These are phyloP conservation scores for Smittia aterrima DNA, from an alignment of 2,888 invertebrate genomes.

Conservation along the genomic window DNA sequence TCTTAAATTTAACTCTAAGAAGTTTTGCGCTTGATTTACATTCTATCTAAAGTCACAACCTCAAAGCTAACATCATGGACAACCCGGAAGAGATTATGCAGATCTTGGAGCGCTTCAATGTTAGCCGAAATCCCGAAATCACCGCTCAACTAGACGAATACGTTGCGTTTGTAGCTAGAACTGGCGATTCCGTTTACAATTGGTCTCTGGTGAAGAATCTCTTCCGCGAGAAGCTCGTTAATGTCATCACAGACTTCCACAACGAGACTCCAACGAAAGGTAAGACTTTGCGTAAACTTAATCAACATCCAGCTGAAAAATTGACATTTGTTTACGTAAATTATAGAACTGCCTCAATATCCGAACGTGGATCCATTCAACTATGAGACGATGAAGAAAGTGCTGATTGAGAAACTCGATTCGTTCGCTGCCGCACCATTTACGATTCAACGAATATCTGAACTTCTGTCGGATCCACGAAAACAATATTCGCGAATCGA, in stretches of 20 bases:
- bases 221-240: constrained; percentile 81
- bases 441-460: constrained; percentile 93
- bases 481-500: constrained; percentile 95
- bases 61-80: constrained; percentile 58
- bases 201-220: constrained; percentile 86
- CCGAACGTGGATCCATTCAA: constrained; percentile 90
- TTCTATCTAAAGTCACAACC: not conserved
- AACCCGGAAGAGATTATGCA: constrained; percentile 83
- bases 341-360: constrained; percentile 75
- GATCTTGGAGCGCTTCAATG: constrained; percentile 78
- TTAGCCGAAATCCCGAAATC: constrained; percentile 74
- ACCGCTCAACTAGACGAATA: constrained; percentile 88
- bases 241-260: constrained; percentile 84
- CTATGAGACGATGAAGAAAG: constrained; percentile 83
- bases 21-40: not conserved
- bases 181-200: constrained; percentile 83
- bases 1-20: no score
- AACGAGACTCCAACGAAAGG: constrained; percentile 67
- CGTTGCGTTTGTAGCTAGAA: constrained; percentile 52
- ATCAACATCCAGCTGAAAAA: constrained; percentile 43
- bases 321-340: not conserved
- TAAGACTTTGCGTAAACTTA: constrained; percentile 43
- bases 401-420: constrained; percentile 76
- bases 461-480: constrained; percentile 83
- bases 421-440: constrained; percentile 89